Percentiles rank a stretch among this genome's conserved stretches.
Evolutionary conservation across 2,888 invertebrate species (phyloP).

Genomic region (Mimas tiliae): DNA sequence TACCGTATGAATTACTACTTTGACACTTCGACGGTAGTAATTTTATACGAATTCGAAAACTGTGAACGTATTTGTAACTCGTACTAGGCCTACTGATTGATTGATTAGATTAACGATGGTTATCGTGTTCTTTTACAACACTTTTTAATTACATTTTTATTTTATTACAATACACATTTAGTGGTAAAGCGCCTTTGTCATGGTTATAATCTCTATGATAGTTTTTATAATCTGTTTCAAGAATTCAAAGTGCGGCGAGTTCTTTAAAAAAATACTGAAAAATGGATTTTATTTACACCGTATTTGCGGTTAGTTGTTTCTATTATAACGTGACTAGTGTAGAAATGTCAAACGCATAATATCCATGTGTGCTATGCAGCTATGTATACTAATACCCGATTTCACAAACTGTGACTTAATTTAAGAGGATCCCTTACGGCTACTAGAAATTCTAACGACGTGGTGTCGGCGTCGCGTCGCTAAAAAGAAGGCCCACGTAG

Average conservation of each 20-base stretch:
- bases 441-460: no score
- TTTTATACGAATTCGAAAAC: no score
- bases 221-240: background rate
- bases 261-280: background rate
- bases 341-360: background rate
- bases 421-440: no score
- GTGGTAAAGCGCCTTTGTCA: background rate
- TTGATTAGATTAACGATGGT: constrained; percentile 19
- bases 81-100: no score
- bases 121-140: background rate
- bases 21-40: no score
- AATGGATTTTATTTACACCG: constrained; percentile 16
- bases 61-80: no score
- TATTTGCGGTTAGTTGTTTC: background rate
- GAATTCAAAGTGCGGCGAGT: background rate
- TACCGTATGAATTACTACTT: no score
- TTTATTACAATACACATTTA: background rate
- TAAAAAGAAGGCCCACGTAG: no score
- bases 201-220: background rate
- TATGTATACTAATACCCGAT: background rate
- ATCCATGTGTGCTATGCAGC: background rate
- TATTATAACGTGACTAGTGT: background rate
- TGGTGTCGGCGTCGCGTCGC: no score
- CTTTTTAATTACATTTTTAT: background rate
- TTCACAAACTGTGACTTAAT: no score